Conservation (phyloP, 2,888 invertebrate genomes). For the Lymantria dispar region DNA sequence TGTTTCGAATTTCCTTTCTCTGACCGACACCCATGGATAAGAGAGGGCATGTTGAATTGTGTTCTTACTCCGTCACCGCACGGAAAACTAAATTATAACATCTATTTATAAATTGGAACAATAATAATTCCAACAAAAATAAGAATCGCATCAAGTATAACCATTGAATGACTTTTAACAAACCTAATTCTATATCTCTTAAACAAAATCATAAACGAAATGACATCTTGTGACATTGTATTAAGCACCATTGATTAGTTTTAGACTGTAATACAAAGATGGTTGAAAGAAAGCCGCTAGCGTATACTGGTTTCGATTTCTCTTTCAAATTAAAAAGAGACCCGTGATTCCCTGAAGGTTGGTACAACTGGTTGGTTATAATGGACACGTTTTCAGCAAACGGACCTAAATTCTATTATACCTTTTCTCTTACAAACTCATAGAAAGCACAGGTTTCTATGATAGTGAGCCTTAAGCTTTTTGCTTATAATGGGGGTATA, state of each 20-base stretch:
- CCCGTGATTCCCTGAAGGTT: conserved; percentile 48
- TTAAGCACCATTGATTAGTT: conserved; percentile 3
- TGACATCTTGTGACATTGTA: neutral
- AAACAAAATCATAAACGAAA: conserved; percentile 7
- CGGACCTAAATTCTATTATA: conserved; percentile 20
- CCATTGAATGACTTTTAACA: conserved; percentile 23
- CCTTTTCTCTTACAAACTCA: conserved; percentile 23
- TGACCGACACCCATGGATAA: too few species aligned
- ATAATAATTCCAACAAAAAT: conserved; percentile 30
- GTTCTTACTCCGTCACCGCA: too few species aligned
- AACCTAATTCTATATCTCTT: neutral
- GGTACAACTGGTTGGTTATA: conserved; percentile 22
- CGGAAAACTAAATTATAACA: too few species aligned
- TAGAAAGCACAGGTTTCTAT: neutral
- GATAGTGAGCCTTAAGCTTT: conserved; percentile 8
- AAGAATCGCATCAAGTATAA: conserved; percentile 31
- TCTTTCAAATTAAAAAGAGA: conserved; percentile 58
- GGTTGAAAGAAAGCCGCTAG: conserved; percentile 19
- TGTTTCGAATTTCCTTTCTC: too few species aligned
- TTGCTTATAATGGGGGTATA: conserved; percentile 6
- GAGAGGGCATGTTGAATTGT: too few species aligned
- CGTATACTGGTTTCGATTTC: conserved; percentile 50
- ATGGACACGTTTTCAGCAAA: conserved; percentile 30
- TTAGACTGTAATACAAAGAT: neutral
- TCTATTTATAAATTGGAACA: neutral